A percentile compares a stretch with the other conserved stretches of the same genome.
phyloP scores from a whole-genome alignment of 2,797 vertebrate genomes.

The Aplochiton taeniatus region DNA sequence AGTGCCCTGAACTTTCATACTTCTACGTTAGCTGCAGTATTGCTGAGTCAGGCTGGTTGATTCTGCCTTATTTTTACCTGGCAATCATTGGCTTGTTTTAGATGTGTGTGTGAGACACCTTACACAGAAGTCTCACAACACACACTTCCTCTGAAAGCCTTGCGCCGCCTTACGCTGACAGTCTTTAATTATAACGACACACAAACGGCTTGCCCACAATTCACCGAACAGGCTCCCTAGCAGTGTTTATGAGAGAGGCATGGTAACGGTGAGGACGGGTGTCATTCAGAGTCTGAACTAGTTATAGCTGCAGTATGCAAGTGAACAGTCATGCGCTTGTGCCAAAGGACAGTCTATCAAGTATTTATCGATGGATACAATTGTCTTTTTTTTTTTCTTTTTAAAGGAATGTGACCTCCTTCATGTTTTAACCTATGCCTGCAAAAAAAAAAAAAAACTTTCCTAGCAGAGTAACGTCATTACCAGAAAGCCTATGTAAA shows the following conservation, averaged over 20 bases:
- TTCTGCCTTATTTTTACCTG: no score
- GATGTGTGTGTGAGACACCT: no score
- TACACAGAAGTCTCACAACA: constrained; percentile 10
- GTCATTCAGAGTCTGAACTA: neutral
- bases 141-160: neutral
- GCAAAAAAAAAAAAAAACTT: constrained; percentile 26
- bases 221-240: neutral
- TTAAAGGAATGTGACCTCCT: constrained; percentile 23
- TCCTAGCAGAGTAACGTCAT: constrained; percentile 45
- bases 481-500: constrained; percentile 64
- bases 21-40: no score
- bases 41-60: no score
- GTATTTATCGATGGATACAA: constrained; percentile 22
- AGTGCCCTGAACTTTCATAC: no score
- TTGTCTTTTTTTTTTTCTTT: constrained; percentile 21
- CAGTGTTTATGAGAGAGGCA: constrained; percentile 18
- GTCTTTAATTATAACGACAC: no score
- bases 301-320: constrained; percentile 10
- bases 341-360: constrained; percentile 42
- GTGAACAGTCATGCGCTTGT: constrained; percentile 28
- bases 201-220: no score
- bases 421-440: constrained; percentile 21
- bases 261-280: neutral
- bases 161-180: no score
- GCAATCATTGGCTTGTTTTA: no score